Evolutionary conservation across 2,797 vertebrate genomes (phyloP), one percentile per base, ranked within the genome.

Genomic region (Sphenopsis melanotis): DNA sequence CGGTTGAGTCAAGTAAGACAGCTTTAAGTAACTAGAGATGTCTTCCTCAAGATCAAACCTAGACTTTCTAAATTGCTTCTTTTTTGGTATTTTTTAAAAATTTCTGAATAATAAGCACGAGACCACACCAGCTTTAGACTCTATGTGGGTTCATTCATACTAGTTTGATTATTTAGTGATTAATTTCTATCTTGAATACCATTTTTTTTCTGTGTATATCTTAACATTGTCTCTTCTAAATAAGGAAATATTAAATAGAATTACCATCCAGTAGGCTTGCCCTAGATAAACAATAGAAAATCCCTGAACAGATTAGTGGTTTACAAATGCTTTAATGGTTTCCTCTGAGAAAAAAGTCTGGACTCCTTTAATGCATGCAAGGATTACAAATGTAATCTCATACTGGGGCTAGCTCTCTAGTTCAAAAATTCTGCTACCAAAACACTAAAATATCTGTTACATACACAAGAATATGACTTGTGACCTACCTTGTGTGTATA

Each of bases 241-340:
- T 34, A 83, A 77, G 34, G 34, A 75, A 81, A 90, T 49, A 52
- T 11, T 74, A 70, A 86, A 69, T 3, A 59, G 18, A 70, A 77
- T 49, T 46, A 49, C 55, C 74, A 87, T 30, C n/a, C 70, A 53
- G 50, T 36, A 69, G 66, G 41, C 30, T 79, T 89, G 84, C 9
- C 87, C 84, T 79, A 87, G 63, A 94, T 91, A 92, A 94, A 92
- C 53, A 89, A 75, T 34, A 36, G 66, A 89, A 94, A 94, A 93
- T 91, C 84, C 63, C 63, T 39, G 30, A 87, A 69, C 19, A 76
- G 89, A 94, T 95, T 87, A 92, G 50, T 4, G 19, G 27, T 63
- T 82, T 76, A 79, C 46, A 87, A 94, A 87, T 65, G 80, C 64
- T 89, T 78, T 91, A 91, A 92, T 50, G 50, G 59, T n/a, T 91